Evolutionary conservation across 2,888 invertebrate species (phyloP), one percentile per base, ranked within the genome.

Genomic region (Andrena camellia): DNA sequence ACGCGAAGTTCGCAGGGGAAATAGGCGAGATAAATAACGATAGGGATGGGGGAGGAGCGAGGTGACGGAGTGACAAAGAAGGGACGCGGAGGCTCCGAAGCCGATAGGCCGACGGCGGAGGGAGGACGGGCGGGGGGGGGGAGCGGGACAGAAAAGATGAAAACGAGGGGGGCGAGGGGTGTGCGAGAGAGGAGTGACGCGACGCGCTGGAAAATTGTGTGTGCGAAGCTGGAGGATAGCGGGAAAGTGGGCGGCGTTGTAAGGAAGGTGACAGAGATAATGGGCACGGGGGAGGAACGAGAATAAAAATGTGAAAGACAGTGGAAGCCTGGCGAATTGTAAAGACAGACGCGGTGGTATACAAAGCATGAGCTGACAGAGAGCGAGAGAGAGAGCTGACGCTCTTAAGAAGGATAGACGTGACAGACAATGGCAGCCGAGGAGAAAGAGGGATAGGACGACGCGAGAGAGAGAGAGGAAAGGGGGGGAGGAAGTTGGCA

Each of bases 281-380:
- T 68, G 72, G 68, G 72, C 63, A 52, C 31, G 67, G 70, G 79
- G 33, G 69, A 71, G 80, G 42, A 81, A 69, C 63, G 78, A 35
- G 70, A 68, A 82, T 75, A 78, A 79, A 84, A 85, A 80, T 81
- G 85, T 81, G 85, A 85, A 74, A 85, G 78, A 78, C 81, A 82
- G 82, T 75, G 76, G 74, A 74, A 74, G 76, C 48, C 85, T 74
- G 72, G 57, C 66, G 79, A 83, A 84, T 84, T 79, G 84, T 83
- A 83, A 76, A 75, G 83, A 79, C 74, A 70, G 82, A 74, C 83
- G 70, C 78, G 78, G 71, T 71, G 70, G 84, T 78, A 72, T 62
- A 84, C 83, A 78, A 75, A 84, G 75, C 71, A 70, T 57, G 31
- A 68, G 79, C 62, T 63, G 73, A 59, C 75, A 0, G 13, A 42